A percentile compares a stretch with the other conserved stretches of the same genome.
Conservation (phyloP, 2,113 vertebrate genomes). For the Vicugna pacos region DNA sequence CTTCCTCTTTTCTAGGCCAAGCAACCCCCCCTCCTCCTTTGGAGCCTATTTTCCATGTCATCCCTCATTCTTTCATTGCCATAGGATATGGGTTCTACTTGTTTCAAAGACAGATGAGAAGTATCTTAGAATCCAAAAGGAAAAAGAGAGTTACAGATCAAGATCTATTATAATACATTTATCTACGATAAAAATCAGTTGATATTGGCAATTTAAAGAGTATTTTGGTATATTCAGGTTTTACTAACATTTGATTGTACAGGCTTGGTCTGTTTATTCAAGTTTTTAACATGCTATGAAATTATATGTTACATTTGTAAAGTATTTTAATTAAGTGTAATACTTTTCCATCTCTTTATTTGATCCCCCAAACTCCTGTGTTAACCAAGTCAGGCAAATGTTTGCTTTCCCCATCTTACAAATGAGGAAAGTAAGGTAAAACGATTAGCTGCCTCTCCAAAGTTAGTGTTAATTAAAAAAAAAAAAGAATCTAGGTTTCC, state of each 20-base stretch:
- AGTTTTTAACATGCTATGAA: background rate
- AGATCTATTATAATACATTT: background rate
- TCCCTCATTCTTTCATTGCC: background rate
- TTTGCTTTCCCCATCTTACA: constrained; percentile 42
- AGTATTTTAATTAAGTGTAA: constrained; percentile 2
- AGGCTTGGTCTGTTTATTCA: background rate
- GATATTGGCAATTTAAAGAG: background rate
- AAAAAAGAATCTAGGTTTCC: background rate
- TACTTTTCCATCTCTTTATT: background rate
- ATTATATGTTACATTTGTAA: background rate
- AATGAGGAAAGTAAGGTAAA: background rate
- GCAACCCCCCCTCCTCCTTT: background rate
- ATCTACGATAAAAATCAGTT: background rate
- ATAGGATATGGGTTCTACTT: background rate
- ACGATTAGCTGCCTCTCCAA: background rate
- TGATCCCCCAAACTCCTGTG: background rate
- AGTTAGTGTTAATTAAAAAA: background rate
- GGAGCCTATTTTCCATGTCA: background rate
- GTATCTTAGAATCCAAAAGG: background rate
- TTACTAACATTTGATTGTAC: background rate
- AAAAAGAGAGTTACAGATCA: background rate
- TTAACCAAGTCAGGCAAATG: background rate
- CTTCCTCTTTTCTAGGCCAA: background rate
- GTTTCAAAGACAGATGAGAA: background rate
- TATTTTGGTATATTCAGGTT: background rate